Evolutionary conservation across 2,113 vertebrate genomes (phyloP), one percentile per base, ranked within the genome.

Genomic region (Balaeniceps rex): DNA sequence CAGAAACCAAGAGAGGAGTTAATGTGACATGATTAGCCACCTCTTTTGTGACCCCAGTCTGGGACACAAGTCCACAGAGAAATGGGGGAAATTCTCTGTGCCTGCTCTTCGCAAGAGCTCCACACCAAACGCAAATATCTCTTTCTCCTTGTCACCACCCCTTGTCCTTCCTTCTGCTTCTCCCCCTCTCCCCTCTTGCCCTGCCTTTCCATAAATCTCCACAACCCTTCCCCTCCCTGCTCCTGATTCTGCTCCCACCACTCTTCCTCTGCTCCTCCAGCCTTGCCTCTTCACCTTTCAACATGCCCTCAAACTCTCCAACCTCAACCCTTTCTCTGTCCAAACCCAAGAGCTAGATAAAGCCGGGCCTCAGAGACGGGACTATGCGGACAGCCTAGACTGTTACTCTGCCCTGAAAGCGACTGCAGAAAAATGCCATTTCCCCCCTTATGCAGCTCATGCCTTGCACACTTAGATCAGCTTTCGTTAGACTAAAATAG

Each of bases 401-500:
- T 36, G 11, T 34, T 52, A 28, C 38, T 85, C 23, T 87, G 61
- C 28, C 36, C 85, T 64, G 49, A 88, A 86, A 94, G n/a, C 0
- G 0, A n/a, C 40, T 80, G 72, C 44, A 87, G 74, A 87, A 93
- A 96, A 85, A 91, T 68, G 28, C 54, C 21, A 21, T 83, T 88
- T 68, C 13, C 26, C 31, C 36, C 8, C 23, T 31, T n/a, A 9
- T 51, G 42, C 58, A 84, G 15, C 61, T 97, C 86, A 58, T 71
- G 60, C 49, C 21, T 78, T 7, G 6, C 33, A 70, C 38, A 63
- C 66, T 89, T 83, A 88, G 65, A 91, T 94, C 79, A 91, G 72
- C 61, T 94, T 87, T 80, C 9, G 19, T 91, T 92, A 69, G 57
- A 79, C 69, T 79, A 87, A 94, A 95, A 92, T 91, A 83, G 40